Evolutionary conservation across 2,797 vertebrate genomes (phyloP).

Genomic region (Geotria australis): DNA sequence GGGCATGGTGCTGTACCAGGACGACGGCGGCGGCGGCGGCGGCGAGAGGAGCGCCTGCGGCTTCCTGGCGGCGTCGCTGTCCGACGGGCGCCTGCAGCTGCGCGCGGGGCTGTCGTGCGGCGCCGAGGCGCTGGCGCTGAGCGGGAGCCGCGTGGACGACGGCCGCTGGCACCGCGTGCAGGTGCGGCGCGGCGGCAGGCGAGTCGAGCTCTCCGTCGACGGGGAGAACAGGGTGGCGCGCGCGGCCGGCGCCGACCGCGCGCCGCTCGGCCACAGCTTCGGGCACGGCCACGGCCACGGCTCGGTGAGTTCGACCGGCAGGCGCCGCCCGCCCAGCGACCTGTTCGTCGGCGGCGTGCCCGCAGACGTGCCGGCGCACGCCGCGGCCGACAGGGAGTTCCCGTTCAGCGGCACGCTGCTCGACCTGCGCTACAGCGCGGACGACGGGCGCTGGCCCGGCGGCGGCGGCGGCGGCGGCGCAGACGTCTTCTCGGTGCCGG

Average conservation of each 20-base stretch:
- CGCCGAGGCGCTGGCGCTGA: conserved; percentile 39
- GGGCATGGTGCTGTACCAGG: conserved; percentile 52
- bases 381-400: conserved; percentile 66
- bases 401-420: conserved; percentile 48
- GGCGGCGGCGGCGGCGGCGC: background rate
- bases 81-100: conserved; percentile 36
- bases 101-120: conserved; percentile 68
- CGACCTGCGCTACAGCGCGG: conserved; percentile 16
- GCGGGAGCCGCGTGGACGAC: conserved; percentile 31
- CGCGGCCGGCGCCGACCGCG: background rate
- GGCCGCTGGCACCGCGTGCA: conserved; percentile 58
- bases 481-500: conserved; percentile 7
- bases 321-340: conserved; percentile 21
- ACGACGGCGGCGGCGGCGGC: conserved; percentile 41
- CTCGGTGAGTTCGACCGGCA: too few relatives aligned
- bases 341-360: conserved; percentile 66
- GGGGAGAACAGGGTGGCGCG: conserved; percentile 27
- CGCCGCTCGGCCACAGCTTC: too few relatives aligned
- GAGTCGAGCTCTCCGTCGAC: conserved; percentile 40
- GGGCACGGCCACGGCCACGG: too few relatives aligned
- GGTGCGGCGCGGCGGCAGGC: conserved; percentile 29
- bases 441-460: background rate
- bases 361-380: conserved; percentile 61
- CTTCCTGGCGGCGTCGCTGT: conserved; percentile 58
- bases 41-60: conserved; percentile 68